phyloP scores from a whole-genome alignment of 1,140 invertebrate species.

The Sogatella furcifera region DNA sequence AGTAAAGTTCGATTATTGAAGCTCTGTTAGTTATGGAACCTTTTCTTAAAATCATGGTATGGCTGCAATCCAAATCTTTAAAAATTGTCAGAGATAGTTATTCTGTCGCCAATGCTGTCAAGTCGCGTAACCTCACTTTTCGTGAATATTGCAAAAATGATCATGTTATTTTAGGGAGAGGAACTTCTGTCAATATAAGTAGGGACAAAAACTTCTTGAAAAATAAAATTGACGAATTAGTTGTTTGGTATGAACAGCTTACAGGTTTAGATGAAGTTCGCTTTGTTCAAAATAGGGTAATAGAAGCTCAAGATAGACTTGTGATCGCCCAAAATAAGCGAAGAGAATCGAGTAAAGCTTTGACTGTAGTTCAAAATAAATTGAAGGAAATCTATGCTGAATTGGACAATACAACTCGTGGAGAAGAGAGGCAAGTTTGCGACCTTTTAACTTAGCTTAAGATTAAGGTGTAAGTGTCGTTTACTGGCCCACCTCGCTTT shows the following conservation, averaged over 20 bases:
- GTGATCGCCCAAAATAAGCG: constrained; percentile 46
- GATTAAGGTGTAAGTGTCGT: too few species aligned
- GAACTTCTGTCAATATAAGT: too few species aligned
- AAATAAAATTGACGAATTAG: constrained; percentile 30
- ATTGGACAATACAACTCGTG: constrained; percentile 53
- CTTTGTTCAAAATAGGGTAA: constrained; percentile 35
- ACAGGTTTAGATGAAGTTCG: constrained; percentile 37
- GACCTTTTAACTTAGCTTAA: constrained; percentile 23
- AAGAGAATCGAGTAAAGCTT: constrained; percentile 40
- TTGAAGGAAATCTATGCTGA: constrained; percentile 53
- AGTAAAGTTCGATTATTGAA: too few species aligned
- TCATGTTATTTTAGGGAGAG: too few species aligned
- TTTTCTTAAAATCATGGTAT: too few species aligned
- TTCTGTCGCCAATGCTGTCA: too few species aligned
- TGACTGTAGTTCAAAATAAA: constrained; percentile 43
- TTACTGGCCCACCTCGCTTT: too few species aligned
- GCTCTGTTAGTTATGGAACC: too few species aligned
- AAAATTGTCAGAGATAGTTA: too few species aligned
- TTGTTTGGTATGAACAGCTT: constrained; percentile 35
- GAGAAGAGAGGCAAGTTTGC: constrained; percentile 52
- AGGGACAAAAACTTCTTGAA: constrained; percentile 11
- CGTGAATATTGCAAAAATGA: too few species aligned
- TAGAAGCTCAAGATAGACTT: constrained; percentile 41
- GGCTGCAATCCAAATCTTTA: too few species aligned
- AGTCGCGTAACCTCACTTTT: too few species aligned